Conservation (phyloP, 2,797 vertebrate genomes). For the Cyprinella venusta region DNA sequence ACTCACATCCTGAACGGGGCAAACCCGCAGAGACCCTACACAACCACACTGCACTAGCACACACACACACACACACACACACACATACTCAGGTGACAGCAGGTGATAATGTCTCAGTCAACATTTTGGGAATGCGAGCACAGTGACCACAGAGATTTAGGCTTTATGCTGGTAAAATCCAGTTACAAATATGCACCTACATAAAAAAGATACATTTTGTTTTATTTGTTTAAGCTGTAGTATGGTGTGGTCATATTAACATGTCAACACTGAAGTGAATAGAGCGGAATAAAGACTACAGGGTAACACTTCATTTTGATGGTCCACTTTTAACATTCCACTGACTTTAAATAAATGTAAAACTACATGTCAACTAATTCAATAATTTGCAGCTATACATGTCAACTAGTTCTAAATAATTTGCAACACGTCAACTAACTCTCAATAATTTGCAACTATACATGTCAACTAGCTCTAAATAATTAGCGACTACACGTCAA, state of each 20-base stretch:
- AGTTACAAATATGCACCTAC: not conserved
- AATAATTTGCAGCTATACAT: too few species aligned
- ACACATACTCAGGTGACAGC: not conserved
- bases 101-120: not conserved
- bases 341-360: not conserved
- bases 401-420: too few species aligned
- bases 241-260: not conserved
- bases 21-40: not conserved
- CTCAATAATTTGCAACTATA: too few species aligned
- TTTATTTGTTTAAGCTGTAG: not conserved
- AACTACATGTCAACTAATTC: not conserved
- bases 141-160: not conserved
- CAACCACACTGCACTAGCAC: not conserved
- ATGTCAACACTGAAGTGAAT: not conserved
- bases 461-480: too few species aligned
- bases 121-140: not conserved
- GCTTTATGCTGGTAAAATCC: not conserved
- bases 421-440: too few species aligned
- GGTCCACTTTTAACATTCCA: not conserved
- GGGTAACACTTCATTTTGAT: not conserved
- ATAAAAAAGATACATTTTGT: not conserved
- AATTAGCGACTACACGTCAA: too few species aligned
- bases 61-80: constrained; percentile 7
- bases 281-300: not conserved
- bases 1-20: not conserved